A percentile compares a stretch with the other conserved stretches of the same genome.
phyloP scores from a whole-genome alignment of 2,113 vertebrate species.

The Rhea americana region DNA sequence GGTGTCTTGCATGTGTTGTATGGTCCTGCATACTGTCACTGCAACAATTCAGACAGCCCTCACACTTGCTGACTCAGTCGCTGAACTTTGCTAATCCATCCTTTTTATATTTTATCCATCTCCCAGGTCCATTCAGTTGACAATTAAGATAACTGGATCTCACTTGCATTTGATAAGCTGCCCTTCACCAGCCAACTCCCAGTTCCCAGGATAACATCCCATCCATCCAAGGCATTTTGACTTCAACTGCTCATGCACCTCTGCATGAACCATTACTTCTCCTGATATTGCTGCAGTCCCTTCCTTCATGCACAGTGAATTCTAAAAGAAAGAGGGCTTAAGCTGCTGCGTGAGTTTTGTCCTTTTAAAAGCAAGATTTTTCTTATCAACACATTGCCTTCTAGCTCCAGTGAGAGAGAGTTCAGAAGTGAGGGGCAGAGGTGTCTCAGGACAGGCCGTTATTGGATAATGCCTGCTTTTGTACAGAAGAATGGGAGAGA shows the following conservation, averaged over 20 bases:
- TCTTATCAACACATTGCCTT: background rate
- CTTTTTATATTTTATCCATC: background rate
- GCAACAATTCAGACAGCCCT: background rate
- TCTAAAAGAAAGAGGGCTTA: background rate
- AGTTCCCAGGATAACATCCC: background rate
- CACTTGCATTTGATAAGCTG: background rate
- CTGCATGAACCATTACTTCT: background rate
- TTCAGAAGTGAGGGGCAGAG: background rate
- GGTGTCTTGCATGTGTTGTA: background rate
- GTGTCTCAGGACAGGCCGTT: background rate
- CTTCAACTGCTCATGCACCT: background rate
- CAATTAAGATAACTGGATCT: background rate
- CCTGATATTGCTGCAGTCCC: background rate
- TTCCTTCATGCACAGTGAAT: background rate
- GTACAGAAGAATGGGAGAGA: background rate
- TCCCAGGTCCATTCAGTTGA: background rate
- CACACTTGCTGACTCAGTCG: background rate
- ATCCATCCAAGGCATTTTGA: constrained; percentile 4
- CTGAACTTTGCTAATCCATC: background rate
- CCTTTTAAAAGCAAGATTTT: background rate
- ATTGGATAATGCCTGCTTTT: background rate
- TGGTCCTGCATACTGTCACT: background rate
- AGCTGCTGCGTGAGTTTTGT: background rate
- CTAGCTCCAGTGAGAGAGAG: background rate
- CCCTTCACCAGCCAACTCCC: background rate